Conservation (phyloP, 2,888 invertebrate species). For the Nephrotoma appendiculata region DNA sequence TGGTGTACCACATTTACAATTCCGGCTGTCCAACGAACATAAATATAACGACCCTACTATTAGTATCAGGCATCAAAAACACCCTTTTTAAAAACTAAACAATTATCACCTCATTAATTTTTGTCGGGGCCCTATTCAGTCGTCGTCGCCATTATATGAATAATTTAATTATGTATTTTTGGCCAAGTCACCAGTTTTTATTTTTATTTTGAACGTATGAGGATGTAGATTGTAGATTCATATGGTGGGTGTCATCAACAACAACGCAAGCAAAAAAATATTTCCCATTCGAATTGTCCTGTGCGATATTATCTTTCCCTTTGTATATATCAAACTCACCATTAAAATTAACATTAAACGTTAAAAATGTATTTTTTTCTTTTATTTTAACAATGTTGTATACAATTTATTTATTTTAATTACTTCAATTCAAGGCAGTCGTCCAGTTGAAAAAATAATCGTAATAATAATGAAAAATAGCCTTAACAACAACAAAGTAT, state of each 20-base stretch:
- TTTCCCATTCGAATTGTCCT: neutral
- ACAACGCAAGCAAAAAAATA: neutral
- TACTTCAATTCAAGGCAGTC: neutral
- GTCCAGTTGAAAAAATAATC: neutral
- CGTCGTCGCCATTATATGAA: neutral
- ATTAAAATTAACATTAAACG: neutral
- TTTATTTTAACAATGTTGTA: neutral
- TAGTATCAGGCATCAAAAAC: neutral
- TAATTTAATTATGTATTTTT: neutral
- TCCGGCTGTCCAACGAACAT: neutral
- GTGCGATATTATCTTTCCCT: neutral
- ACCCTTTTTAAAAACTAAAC: neutral
- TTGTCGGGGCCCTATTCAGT: neutral
- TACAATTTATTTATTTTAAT: neutral
- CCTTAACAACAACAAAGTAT: neutral
- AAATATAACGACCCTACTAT: neutral
- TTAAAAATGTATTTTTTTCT: neutral
- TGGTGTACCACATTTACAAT: neutral
- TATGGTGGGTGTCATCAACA: neutral
- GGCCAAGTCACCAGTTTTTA: neutral
- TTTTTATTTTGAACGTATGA: too few species aligned
- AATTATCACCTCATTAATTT: neutral
- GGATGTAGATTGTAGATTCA: neutral
- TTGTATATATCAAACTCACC: neutral
- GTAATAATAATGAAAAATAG: neutral